phyloP scores from a whole-genome alignment of 2,797 vertebrate genomes.

The Emydoidea blandingii region DNA sequence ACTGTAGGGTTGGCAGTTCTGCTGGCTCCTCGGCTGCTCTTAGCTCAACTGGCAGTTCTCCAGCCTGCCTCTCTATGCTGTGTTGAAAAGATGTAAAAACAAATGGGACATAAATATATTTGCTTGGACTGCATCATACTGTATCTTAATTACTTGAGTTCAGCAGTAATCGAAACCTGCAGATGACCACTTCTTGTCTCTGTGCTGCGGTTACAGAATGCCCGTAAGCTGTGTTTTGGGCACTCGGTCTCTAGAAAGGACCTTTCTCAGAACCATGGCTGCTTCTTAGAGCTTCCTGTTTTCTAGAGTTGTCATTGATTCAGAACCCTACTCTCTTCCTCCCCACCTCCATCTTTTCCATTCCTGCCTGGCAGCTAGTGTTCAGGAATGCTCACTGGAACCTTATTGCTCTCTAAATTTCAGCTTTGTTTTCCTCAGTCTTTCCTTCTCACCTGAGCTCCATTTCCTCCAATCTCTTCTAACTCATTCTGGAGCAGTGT shows the following conservation, averaged over 20 bases:
- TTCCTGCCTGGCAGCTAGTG: fast-evolving
- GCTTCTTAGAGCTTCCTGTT: not conserved
- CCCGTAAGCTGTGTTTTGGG: not conserved
- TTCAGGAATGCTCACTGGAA: not conserved
- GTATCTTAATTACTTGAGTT: not conserved
- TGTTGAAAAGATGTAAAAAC: not conserved
- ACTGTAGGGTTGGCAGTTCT: not conserved
- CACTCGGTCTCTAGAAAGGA: fast-evolving
- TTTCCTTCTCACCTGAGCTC: not conserved
- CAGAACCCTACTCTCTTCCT: not conserved
- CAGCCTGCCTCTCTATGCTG: not conserved
- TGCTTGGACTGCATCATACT: not conserved
- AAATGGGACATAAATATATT: not conserved
- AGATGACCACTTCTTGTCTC: fast-evolving
- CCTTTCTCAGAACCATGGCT: not conserved
- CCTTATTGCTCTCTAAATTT: not conserved
- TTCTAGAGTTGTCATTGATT: not conserved
- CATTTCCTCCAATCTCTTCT: not conserved
- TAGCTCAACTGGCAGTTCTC: slow-evolving; percentile 22
- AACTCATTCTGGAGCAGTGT: fast-evolving
- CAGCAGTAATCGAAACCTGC: not conserved
- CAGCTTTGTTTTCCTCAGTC: not conserved
- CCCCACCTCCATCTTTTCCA: not conserved
- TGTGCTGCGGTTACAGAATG: not conserved
- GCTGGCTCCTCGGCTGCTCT: not conserved